These are phyloP conservation scores for Dermatophagoides farinae DNA, from an alignment of 1,140 invertebrate genomes.

Conservation along the genomic window DNA sequence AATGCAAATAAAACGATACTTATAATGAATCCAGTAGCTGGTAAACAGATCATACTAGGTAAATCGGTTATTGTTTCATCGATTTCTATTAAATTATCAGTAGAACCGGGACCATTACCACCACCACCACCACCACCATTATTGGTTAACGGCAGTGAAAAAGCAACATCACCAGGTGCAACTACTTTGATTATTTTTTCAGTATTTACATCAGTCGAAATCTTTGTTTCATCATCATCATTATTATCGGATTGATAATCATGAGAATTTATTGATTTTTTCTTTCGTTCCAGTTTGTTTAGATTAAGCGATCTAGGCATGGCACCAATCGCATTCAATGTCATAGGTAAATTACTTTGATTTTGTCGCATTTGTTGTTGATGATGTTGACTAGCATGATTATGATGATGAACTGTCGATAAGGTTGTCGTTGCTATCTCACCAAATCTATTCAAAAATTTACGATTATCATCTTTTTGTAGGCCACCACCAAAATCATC, in stretches of 20 bases:
- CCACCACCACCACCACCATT: slow-evolving; percentile 47
- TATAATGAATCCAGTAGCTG: slow-evolving; percentile 68
- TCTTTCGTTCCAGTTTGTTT: neutral
- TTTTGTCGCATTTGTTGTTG: slow-evolving; percentile 7
- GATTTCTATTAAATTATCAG: too few relatives aligned
- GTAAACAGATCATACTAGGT: slow-evolving; percentile 59
- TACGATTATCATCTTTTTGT: neutral
- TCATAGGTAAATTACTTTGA: slow-evolving; percentile 8
- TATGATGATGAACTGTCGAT: neutral
- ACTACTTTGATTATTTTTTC: slow-evolving; percentile 75
- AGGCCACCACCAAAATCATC: slow-evolving; percentile 14
- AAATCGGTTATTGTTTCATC: slow-evolving; percentile 12
- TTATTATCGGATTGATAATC: too few relatives aligned
- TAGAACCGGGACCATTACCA: neutral
- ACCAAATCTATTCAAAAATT: neutral
- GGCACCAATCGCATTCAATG: slow-evolving; percentile 16
- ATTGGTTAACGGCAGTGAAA: slow-evolving; percentile 45
- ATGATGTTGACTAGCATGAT: neutral
- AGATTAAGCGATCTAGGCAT: slow-evolving; percentile 17
- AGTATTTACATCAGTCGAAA: slow-evolving; percentile 62
- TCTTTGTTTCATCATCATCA: neutral
- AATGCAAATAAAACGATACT: slow-evolving; percentile 71
- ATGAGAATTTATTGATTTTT: neutral
- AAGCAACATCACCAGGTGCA: slow-evolving; percentile 77
- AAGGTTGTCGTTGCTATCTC: neutral